Evolutionary conservation across 2,797 vertebrate genomes (phyloP).

Genomic region (Acrossocheilus fasciatus): DNA sequence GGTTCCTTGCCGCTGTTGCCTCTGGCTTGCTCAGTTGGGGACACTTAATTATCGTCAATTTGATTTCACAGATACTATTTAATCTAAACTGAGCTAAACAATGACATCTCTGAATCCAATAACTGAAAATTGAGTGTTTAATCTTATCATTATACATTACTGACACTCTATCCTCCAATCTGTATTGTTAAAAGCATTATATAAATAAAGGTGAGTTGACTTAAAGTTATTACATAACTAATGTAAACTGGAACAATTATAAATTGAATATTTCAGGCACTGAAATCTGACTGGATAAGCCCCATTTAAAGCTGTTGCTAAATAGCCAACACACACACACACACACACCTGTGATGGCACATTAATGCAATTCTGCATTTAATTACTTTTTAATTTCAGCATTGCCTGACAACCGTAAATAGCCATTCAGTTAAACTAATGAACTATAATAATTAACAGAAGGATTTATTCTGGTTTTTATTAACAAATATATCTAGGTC

Average conservation of each 20-base stretch:
- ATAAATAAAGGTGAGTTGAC: too few species aligned
- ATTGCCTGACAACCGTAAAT: background rate
- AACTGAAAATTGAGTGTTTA: too few species aligned
- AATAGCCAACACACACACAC: background rate
- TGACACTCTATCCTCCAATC: too few species aligned
- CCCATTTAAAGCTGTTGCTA: background rate
- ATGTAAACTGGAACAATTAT: background rate
- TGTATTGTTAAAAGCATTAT: too few species aligned
- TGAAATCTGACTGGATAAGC: background rate
- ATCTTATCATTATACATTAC: too few species aligned
- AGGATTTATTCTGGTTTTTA: background rate
- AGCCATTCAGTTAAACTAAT: background rate
- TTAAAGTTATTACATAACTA: constrained; percentile 20
- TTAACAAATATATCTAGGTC: background rate
- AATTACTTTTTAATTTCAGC: background rate
- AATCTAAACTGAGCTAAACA: too few species aligned
- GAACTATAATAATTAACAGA: background rate
- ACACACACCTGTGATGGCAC: background rate
- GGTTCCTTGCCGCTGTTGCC: too few species aligned
- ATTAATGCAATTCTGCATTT: background rate
- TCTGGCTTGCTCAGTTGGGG: too few species aligned
- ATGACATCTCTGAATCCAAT: too few species aligned
- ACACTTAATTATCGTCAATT: too few species aligned
- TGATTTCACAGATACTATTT: too few species aligned
- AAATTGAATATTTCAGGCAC: background rate